A percentile compares a stretch with the other conserved stretches of the same genome.
Conservation (phyloP, 2,888 invertebrate genomes). For the Oscheius sp. region DNA sequence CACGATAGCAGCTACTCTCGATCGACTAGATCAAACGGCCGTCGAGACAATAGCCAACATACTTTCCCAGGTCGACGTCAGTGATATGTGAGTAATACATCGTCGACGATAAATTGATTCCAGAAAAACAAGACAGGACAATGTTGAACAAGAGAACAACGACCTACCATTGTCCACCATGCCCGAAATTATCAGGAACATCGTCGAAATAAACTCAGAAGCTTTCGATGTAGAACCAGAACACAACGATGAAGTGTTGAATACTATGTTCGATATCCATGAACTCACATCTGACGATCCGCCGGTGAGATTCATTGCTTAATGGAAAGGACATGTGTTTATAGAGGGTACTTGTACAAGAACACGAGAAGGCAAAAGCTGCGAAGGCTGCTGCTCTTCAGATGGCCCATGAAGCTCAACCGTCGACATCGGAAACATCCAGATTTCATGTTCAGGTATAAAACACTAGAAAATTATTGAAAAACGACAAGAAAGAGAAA, state of each 20-base stretch:
- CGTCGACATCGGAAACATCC: conserved; percentile 4
- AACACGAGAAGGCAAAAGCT: neutral
- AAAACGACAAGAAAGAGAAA: too few relatives aligned
- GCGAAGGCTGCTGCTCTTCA: conserved; percentile 13
- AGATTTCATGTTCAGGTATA: neutral
- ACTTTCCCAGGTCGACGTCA: conserved; percentile 46
- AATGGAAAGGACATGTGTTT: too few relatives aligned
- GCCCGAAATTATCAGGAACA: conserved; percentile 44
- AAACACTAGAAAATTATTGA: neutral
- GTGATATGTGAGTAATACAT: conserved; percentile 53
- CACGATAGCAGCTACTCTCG: conserved; percentile 34
- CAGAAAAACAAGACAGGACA: conserved; percentile 42
- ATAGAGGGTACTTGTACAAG: too few relatives aligned
- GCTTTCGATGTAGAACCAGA: conserved; percentile 50
- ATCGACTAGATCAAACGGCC: conserved; percentile 33
- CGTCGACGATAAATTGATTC: neutral
- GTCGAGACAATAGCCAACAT: conserved; percentile 41
- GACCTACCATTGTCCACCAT: conserved; percentile 49
- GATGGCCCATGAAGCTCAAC: conserved; percentile 10
- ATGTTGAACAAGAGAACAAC: conserved; percentile 47
- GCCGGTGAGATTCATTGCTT: neutral
- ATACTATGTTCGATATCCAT: conserved; percentile 41
- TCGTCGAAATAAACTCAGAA: conserved; percentile 37
- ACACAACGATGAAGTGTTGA: conserved; percentile 37
- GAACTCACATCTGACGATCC: conserved; percentile 36